These are phyloP conservation scores for Ormia ochracea DNA, from an alignment of 2,888 invertebrate species.

Conservation along the genomic window DNA sequence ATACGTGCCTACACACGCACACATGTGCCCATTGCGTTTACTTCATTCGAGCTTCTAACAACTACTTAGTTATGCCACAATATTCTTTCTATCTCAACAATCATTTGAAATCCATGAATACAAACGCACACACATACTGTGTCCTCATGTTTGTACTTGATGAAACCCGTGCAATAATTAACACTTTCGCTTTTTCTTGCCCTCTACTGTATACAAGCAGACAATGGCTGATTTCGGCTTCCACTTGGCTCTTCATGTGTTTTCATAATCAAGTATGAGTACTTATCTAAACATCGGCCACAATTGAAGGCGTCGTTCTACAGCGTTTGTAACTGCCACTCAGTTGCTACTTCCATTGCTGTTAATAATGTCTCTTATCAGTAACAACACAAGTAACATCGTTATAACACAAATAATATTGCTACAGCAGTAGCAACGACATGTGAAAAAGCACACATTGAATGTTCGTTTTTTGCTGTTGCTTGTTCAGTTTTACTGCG, in stretches of 20 bases:
- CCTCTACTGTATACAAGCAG: background rate
- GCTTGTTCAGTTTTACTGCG: constrained; percentile 8
- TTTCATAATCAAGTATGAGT: constrained; percentile 15
- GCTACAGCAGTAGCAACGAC: background rate
- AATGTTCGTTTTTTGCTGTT: background rate
- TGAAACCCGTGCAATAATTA: background rate
- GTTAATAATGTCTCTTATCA: constrained; percentile 20
- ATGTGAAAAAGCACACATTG: constrained; percentile 6
- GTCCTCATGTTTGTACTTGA: no score
- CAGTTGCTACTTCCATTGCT: background rate
- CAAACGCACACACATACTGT: no score
- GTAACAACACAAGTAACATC: background rate
- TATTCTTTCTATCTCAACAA: background rate
- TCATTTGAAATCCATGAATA: no score
- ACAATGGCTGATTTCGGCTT: background rate
- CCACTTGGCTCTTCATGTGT: background rate
- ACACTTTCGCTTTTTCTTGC: background rate
- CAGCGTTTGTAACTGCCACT: constrained; percentile 25
- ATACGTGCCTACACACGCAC: no score
- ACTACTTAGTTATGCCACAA: no score
- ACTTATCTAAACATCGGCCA: background rate
- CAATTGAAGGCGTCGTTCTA: constrained; percentile 27
- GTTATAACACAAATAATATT: background rate
- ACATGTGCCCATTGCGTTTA: no score
- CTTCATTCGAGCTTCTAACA: no score